phyloP scores from a whole-genome alignment of 2,888 invertebrate species.

The Mamestra brassicae region DNA sequence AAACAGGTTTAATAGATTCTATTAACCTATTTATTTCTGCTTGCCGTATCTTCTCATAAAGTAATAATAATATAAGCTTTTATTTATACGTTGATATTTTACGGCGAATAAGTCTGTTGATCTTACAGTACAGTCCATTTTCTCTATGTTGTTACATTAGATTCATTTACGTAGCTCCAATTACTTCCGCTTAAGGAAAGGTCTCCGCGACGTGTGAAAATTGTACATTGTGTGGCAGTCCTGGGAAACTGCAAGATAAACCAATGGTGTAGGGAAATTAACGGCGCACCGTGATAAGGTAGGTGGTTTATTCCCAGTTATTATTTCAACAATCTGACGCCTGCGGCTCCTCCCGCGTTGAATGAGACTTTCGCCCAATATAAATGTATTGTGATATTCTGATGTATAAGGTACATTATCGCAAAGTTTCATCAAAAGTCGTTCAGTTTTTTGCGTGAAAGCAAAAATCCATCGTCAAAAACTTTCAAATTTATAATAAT shows the following conservation, averaged over 20 bases:
- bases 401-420: no score
- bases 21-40: background rate
- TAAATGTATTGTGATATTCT: no score
- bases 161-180: slow-evolving; percentile 1
- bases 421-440: no score
- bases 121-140: background rate
- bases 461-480: no score
- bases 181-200: slow-evolving; percentile 22
- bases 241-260: background rate
- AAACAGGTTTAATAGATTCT: background rate
- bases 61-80: background rate
- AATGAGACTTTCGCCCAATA: no score
- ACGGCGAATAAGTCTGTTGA: background rate
- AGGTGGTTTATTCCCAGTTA: background rate
- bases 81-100: background rate
- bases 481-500: no score
- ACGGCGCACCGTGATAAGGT: background rate
- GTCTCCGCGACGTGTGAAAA: background rate
- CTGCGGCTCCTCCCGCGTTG: no score
- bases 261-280: background rate
- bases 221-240: slow-evolving; percentile 9
- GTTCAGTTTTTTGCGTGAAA: no score
- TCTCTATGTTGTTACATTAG: background rate
- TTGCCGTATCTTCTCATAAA: background rate
- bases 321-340: background rate